Conservation (phyloP, 2,888 invertebrate species). For the Leptogaster cylindrica region DNA sequence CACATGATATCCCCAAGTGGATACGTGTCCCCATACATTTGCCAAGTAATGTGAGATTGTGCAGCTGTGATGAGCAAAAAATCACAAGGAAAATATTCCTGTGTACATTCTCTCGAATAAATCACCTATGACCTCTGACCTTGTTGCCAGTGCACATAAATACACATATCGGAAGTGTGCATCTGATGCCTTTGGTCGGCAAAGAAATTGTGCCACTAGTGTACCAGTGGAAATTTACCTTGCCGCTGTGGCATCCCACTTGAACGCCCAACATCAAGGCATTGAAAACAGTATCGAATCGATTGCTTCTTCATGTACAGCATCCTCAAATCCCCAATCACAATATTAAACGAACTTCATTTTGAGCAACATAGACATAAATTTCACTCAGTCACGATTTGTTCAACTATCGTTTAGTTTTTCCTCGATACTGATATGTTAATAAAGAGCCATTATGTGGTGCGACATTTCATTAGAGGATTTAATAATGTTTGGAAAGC, state of each 20-base stretch:
- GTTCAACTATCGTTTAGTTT: conserved; percentile 4
- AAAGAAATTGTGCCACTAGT: conserved; percentile 40
- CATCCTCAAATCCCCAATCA: conserved; percentile 10
- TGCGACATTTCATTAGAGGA: conserved; percentile 27
- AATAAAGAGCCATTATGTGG: conserved; percentile 27
- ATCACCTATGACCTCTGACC: conserved; percentile 42
- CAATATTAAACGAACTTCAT: conserved; percentile 21
- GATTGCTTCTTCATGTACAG: conserved; percentile 14
- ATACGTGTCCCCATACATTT: conserved; percentile 39
- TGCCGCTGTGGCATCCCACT: conserved; percentile 12
- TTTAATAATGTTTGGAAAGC: not conserved
- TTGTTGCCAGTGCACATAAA: conserved; percentile 40
- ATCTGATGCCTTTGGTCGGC: conserved; percentile 21
- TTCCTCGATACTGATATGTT: conserved; percentile 32
- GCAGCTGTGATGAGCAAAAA: not conserved
- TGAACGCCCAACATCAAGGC: not conserved
- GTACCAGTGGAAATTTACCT: not conserved
- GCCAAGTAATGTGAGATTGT: conserved; percentile 25
- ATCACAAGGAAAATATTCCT: conserved; percentile 22
- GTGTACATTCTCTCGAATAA: conserved; percentile 40
- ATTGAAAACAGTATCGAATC: conserved; percentile 1
- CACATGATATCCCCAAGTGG: conserved; percentile 11
- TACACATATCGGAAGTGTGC: conserved; percentile 42
- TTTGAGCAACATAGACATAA: conserved; percentile 34
- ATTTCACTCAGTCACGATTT: conserved; percentile 35